Evolutionary conservation across 2,113 vertebrate species (phyloP), one percentile per base, ranked within the genome.

Genomic region (Daboia siamensis): DNA sequence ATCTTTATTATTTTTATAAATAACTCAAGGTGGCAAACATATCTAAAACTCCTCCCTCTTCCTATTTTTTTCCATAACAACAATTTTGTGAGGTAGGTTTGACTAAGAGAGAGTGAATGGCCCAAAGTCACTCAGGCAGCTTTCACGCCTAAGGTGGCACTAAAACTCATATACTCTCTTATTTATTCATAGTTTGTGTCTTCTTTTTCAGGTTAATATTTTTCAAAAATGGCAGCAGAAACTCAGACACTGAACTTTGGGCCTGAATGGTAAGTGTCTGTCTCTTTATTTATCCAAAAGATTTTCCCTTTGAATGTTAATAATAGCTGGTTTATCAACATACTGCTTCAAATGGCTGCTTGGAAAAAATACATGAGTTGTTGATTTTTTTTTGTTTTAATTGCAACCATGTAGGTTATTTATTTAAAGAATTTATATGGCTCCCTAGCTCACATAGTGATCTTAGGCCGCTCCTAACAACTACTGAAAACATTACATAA

Each of bases 201-300:
- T 90, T 96, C 90, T 89, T 97, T 97, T 97, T 92, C 94, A 99
- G 99, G 97, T 98, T 97, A 95, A 97, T 95, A 1, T 95, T 95
- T 96, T 90, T 97, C 97, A 97, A 97, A 98, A 97, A 98, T 98
- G 98, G 98, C 99, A 98, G 99, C 99, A 54, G 99, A 99, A 98
- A 99, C 99, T 94, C 99, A 99, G 97, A 99, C 99, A 93, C 99
- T 99, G 97, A 99, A 99, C 98, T 99, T 99, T 96, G 99, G 99
- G 97, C 99, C 99, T 97, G 99, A 99, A 98, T 99, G 99, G 99
- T 99, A 97, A 99, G 97, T 97, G 13, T 91, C 92, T 95, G 23
- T 91, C 10, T 44, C 21, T 94, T 74, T 64, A 5, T 87, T 69
- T 86, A 1, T 93, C 0, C 1, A 9, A 89, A 92, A 89, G 12